Percentiles rank a stretch among this genome's conserved stretches.
Evolutionary conservation across 2,888 invertebrate genomes (phyloP).

Genomic region (Tetanocera ferruginea): DNA sequence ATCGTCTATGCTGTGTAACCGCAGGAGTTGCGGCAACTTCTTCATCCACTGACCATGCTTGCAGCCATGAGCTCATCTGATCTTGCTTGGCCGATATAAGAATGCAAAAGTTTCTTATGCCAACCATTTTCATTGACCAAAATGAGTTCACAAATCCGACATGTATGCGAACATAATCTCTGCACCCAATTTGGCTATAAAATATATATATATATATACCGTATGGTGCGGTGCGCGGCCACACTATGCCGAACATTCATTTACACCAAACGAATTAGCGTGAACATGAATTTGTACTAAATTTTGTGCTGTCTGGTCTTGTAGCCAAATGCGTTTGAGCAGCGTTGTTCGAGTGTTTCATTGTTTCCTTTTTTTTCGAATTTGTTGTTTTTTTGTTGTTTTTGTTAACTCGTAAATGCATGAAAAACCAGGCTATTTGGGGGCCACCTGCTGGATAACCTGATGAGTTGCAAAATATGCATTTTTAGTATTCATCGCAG

Average conservation of each 20-base stretch:
- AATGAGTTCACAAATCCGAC: constrained; percentile 48
- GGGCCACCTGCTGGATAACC: constrained; percentile 37
- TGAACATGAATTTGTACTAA: constrained; percentile 44
- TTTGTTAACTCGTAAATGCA: background rate
- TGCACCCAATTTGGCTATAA: constrained; percentile 39
- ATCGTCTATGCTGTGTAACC: constrained; percentile 3
- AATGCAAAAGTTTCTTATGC: background rate
- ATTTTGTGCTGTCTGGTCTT: constrained; percentile 30
- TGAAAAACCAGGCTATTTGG: background rate
- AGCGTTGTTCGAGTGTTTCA: background rate
- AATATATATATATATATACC: background rate
- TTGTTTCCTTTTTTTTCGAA: background rate
- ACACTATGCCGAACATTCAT: constrained; percentile 20
- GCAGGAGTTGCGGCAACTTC: background rate
- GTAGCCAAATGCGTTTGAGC: constrained; percentile 18
- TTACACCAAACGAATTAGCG: constrained; percentile 45
- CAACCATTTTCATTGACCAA: constrained; percentile 43
- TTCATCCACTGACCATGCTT: background rate
- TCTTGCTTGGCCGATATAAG: background rate
- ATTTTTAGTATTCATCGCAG: background rate
- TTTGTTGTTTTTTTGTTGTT: too few species aligned
- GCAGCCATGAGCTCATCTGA: background rate
- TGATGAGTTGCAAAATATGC: constrained; percentile 6
- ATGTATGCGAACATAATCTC: constrained; percentile 39
- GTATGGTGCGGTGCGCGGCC: background rate